Evolutionary conservation across 2,113 vertebrate species (phyloP).

Genomic region (Formicarius rufipectus): DNA sequence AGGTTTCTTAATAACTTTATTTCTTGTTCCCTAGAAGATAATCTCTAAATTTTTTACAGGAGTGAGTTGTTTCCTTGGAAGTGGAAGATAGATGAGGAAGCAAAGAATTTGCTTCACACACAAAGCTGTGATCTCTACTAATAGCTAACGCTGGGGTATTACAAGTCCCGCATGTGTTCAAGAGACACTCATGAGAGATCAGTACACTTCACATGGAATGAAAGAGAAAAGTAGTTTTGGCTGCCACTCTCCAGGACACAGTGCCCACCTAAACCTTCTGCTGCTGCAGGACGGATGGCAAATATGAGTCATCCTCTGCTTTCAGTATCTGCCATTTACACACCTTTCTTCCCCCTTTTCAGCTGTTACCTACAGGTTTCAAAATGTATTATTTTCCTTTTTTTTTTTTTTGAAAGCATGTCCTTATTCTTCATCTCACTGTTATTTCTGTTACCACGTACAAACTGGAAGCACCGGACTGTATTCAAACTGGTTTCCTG

Average conservation of each 20-base stretch:
- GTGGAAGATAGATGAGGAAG: background rate
- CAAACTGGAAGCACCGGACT: background rate
- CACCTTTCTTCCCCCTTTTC: background rate
- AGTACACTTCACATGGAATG: background rate
- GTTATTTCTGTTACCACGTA: background rate
- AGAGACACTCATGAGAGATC: background rate
- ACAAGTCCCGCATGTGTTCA: background rate
- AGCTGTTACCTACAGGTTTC: background rate
- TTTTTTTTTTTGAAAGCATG: background rate
- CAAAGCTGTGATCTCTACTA: background rate
- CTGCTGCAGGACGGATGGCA: background rate
- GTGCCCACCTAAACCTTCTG: background rate
- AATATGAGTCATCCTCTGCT: background rate
- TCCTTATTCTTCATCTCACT: background rate
- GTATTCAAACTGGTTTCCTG: background rate
- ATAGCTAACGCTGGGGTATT: rapidly evolving
- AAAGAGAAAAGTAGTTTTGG: background rate
- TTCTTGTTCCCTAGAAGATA: background rate
- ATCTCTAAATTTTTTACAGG: background rate
- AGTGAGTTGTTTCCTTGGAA: background rate
- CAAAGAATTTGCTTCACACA: background rate
- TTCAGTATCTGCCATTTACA: background rate
- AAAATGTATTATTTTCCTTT: background rate
- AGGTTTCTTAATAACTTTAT: background rate
- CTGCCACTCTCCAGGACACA: background rate